Conservation (phyloP, 2,797 vertebrate species). For the Phalloptychus januarius region DNA sequence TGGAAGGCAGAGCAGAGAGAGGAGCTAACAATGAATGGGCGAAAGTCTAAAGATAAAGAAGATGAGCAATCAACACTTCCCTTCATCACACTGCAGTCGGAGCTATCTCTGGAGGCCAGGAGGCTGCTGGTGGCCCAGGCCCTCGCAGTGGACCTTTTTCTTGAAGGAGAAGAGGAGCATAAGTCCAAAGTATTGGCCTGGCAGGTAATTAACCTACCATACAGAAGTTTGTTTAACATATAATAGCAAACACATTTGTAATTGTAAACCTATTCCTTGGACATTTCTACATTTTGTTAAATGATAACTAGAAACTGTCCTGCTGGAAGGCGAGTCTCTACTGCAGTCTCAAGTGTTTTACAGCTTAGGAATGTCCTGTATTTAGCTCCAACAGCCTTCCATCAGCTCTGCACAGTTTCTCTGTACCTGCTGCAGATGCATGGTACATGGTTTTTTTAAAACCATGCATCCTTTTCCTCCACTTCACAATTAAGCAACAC, state of each 20-base stretch:
- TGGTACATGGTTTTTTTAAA: too few relatives aligned
- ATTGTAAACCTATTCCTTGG: not conserved
- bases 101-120: slow-evolving; percentile 84
- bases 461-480: not conserved
- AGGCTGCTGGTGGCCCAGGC: slow-evolving; percentile 90
- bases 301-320: not conserved
- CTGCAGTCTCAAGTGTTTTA: not conserved
- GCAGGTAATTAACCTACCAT: slow-evolving; percentile 82
- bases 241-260: not conserved
- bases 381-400: not conserved
- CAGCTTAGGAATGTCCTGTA: too few relatives aligned
- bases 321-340: not conserved
- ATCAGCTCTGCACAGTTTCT: not conserved
- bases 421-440: not conserved
- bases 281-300: not conserved
- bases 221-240: not conserved
- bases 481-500: not conserved
- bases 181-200: slow-evolving; percentile 84
- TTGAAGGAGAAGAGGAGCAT: slow-evolving; percentile 82
- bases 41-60: slow-evolving; percentile 16
- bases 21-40: slow-evolving; percentile 21
- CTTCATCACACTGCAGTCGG: slow-evolving; percentile 85
- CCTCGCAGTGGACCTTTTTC: slow-evolving; percentile 85
- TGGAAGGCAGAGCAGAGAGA: slow-evolving; percentile 59
- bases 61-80: slow-evolving; percentile 77